A percentile compares a stretch with the other conserved stretches of the same genome.
Evolutionary conservation across 2,888 invertebrate species (phyloP).

Genomic region (Drosophila neotestacea): DNA sequence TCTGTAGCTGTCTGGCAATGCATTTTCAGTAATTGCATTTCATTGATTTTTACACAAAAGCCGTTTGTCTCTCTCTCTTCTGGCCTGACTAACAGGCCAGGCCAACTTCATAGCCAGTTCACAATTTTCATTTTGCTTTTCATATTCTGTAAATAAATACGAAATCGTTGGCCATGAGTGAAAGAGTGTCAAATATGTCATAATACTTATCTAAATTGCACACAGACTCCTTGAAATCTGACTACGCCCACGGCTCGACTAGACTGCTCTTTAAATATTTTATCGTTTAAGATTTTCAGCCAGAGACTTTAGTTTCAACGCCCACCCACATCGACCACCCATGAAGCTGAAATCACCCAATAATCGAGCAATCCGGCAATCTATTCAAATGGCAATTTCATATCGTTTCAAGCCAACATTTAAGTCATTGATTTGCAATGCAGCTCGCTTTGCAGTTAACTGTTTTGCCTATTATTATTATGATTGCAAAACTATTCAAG

Average conservation of each 20-base stretch:
- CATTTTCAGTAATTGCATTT: conserved; percentile 81
- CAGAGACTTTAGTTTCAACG: conserved; percentile 14
- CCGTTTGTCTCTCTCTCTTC: conserved; percentile 1
- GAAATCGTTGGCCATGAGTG: conserved; percentile 51
- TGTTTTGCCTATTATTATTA: conserved; percentile 39
- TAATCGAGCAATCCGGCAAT: conserved; percentile 42
- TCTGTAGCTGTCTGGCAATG: conserved; percentile 43
- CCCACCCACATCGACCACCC: conserved; percentile 49
- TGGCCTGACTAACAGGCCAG: conserved; percentile 11
- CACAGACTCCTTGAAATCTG: conserved; percentile 38
- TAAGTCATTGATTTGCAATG: conserved; percentile 64
- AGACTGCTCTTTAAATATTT: conserved; percentile 68
- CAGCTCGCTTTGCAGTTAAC: conserved; percentile 43
- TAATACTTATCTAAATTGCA: conserved; percentile 82
- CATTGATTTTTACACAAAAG: conserved; percentile 73
- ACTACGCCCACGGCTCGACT: conserved; percentile 48
- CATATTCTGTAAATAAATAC: conserved; percentile 67
- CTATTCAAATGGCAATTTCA: conserved; percentile 51
- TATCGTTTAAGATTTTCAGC: conserved; percentile 60
- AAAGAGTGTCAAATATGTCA: conserved; percentile 81
- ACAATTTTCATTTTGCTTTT: conserved; percentile 41
- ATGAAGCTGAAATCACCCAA: conserved; percentile 25
- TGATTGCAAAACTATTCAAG: conserved; percentile 47
- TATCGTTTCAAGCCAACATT: conserved; percentile 27
- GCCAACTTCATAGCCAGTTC: conserved; percentile 31